phyloP scores from a whole-genome alignment of 2,113 vertebrate genomes.

The Stegostoma tigrinum region DNA sequence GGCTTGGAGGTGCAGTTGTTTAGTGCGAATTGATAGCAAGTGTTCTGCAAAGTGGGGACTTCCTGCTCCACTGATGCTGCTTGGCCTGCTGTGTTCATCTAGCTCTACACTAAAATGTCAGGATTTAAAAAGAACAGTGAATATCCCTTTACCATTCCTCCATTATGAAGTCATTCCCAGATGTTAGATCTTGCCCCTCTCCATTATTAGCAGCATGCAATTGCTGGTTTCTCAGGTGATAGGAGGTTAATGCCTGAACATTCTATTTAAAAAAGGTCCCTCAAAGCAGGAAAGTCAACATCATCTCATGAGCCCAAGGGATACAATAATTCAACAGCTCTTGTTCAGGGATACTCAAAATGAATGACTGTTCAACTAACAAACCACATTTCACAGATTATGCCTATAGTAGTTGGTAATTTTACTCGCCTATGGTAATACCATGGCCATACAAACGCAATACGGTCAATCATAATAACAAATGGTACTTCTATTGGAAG shows the following conservation, averaged over 20 bases:
- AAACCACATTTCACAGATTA: not conserved
- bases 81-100: no score
- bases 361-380: no score
- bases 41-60: no score
- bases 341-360: not conserved
- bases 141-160: not conserved
- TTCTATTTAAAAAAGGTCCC: not conserved
- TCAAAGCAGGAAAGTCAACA: not conserved
- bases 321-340: not conserved
- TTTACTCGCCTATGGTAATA: not conserved
- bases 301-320: not conserved
- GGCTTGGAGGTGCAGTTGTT: no score
- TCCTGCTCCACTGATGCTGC: no score
- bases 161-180: not conserved
- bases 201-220: not conserved
- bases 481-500: not conserved
- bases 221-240: no score
- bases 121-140: not conserved
- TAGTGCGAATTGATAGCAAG: no score
- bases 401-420: not conserved
- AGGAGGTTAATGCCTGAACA: not conserved
- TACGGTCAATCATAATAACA: not conserved
- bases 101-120: not conserved
- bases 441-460: conserved; percentile 5
- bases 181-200: not conserved